phyloP scores from a whole-genome alignment of 2,888 invertebrate species.

The Beris morrisii region DNA sequence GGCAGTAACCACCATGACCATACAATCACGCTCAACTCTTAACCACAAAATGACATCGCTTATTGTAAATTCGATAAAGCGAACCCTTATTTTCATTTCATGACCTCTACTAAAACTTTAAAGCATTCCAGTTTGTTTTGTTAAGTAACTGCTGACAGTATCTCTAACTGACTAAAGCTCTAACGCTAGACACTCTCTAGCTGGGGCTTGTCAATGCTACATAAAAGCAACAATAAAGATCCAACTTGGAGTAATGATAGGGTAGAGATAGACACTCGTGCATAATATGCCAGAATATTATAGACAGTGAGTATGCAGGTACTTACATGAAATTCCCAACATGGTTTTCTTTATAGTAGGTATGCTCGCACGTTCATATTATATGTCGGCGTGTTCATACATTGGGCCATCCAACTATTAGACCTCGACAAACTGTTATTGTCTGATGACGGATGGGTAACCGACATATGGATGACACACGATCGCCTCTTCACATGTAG shows the following conservation, averaged over 20 bases:
- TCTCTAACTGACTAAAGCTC: not conserved
- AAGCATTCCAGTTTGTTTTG: conserved; percentile 18
- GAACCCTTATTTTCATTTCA: no score
- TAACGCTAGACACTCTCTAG: no score
- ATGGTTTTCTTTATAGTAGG: conserved; percentile 9
- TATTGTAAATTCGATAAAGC: no score
- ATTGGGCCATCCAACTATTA: conserved; percentile 12
- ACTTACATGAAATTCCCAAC: conserved; percentile 9
- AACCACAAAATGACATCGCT: no score
- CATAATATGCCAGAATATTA: conserved; percentile 29
- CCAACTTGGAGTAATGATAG: conserved; percentile 17
- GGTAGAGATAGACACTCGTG: conserved; percentile 27
- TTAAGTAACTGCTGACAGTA: conserved; percentile 23
- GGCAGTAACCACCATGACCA: no score
- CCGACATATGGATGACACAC: conserved; percentile 30
- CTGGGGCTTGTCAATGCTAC: no score
- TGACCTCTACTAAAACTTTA: not conserved
- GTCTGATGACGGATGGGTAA: conserved; percentile 21
- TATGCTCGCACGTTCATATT: not conserved
- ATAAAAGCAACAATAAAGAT: no score
- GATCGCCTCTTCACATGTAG: conserved; percentile 4
- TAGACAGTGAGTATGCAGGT: not conserved
- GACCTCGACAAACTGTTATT: conserved; percentile 21
- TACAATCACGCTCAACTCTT: no score
- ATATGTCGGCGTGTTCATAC: not conserved